Evolutionary conservation across 1,140 invertebrate species (phyloP).

Genomic region (Aphelenchoides avenae): DNA sequence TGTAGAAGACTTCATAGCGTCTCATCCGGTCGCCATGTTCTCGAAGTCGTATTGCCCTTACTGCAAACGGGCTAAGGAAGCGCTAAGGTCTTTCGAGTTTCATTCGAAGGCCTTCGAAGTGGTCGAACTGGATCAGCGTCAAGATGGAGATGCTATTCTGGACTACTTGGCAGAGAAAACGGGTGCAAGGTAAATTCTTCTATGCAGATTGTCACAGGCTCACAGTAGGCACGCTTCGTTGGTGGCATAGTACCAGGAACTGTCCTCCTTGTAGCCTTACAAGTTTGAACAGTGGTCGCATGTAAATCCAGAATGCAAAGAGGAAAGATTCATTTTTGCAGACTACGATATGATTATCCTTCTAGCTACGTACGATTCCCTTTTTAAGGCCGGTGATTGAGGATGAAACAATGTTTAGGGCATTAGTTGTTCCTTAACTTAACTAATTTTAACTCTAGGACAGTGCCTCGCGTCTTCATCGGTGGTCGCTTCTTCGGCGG

Average conservation of each 20-base stretch:
- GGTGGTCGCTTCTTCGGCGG: slow-evolving; percentile 77
- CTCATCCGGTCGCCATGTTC: slow-evolving; percentile 75
- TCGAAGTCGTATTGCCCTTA: slow-evolving; percentile 83
- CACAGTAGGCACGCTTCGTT: too few relatives aligned
- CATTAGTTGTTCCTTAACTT: too few relatives aligned
- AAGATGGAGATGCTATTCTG: slow-evolving; percentile 75
- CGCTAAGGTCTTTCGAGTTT: slow-evolving; percentile 51
- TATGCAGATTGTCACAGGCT: too few relatives aligned
- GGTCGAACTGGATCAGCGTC: slow-evolving; percentile 75
- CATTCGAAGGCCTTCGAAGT: slow-evolving; percentile 68
- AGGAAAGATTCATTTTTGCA: too few relatives aligned
- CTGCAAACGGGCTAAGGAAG: slow-evolving; percentile 74
- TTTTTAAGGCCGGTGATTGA: too few relatives aligned
- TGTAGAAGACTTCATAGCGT: slow-evolving; percentile 26
- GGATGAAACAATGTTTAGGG: too few relatives aligned
- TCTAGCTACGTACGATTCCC: too few relatives aligned
- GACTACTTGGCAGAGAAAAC: slow-evolving; percentile 73
- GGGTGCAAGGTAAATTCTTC: slow-evolving; percentile 62
- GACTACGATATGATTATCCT: too few relatives aligned
- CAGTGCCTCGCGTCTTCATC: slow-evolving; percentile 82
- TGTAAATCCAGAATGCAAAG: too few relatives aligned
- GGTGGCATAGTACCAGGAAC: too few relatives aligned
- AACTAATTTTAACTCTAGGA: slow-evolving; percentile 10
- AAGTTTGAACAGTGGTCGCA: too few relatives aligned
- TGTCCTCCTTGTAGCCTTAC: too few relatives aligned